These are phyloP conservation scores for Heteropelma amictum DNA, from an alignment of 2,888 invertebrate genomes.

Conservation along the genomic window DNA sequence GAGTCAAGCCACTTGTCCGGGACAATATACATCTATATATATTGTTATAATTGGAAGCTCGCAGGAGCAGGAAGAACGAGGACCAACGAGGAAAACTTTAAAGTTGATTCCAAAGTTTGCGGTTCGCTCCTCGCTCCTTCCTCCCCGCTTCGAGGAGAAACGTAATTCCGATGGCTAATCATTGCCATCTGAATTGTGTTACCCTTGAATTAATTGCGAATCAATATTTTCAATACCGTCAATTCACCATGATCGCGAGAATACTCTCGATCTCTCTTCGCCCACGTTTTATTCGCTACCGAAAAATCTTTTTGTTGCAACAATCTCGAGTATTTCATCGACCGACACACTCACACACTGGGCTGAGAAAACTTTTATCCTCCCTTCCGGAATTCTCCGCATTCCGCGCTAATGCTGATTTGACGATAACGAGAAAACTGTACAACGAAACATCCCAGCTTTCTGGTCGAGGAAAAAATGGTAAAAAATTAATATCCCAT, in stretches of 20 bases:
- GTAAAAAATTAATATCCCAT: background rate
- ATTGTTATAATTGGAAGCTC: constrained; percentile 25
- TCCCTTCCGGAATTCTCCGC: too few relatives aligned
- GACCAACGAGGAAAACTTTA: constrained; percentile 62
- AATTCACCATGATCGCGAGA: too few relatives aligned
- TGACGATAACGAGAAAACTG: too few relatives aligned
- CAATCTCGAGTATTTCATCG: too few relatives aligned
- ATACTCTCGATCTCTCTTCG: too few relatives aligned
- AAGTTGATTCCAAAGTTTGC: constrained; percentile 64
- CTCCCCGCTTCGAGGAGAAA: background rate
- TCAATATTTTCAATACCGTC: too few relatives aligned
- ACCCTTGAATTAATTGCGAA: constrained; percentile 16
- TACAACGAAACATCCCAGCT: background rate
- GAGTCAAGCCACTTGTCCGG: constrained; percentile 1
- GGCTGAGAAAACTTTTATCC: too few relatives aligned
- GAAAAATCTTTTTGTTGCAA: too few relatives aligned
- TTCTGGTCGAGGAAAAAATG: background rate
- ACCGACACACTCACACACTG: too few relatives aligned
- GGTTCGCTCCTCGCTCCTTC: constrained; percentile 34
- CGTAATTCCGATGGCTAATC: constrained; percentile 33
- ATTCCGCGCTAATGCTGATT: too few relatives aligned
- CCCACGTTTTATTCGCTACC: too few relatives aligned
- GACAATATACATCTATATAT: constrained; percentile 15
- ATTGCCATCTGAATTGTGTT: constrained; percentile 16
- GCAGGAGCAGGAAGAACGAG: constrained; percentile 38